A percentile compares a stretch with the other conserved stretches of the same genome.
phyloP scores from a whole-genome alignment of 2,888 invertebrate genomes.

The Venustoraphidia nigricollis region DNA sequence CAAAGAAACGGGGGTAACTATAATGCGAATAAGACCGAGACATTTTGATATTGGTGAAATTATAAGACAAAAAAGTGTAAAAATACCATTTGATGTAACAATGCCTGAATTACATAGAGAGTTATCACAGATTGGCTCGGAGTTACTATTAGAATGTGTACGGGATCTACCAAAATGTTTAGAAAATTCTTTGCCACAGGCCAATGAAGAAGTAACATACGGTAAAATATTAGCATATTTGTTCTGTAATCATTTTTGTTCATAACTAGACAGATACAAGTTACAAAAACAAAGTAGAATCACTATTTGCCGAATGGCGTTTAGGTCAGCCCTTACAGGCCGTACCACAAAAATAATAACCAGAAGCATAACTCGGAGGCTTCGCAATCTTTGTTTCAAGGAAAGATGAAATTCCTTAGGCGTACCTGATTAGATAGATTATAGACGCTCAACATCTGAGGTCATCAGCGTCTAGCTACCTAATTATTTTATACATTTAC shows the following conservation, averaged over 20 bases:
- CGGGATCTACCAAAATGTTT: constrained; percentile 41
- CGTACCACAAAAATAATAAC: too few species aligned
- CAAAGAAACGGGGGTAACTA: constrained; percentile 60
- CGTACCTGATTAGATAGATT: too few species aligned
- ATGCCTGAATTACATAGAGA: constrained; percentile 47
- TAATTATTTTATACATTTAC: too few species aligned
- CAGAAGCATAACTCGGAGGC: too few species aligned
- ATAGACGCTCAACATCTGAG: too few species aligned
- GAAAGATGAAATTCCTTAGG: too few species aligned
- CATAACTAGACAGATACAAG: too few species aligned
- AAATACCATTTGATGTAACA: constrained; percentile 38
- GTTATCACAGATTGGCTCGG: constrained; percentile 52
- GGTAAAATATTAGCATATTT: constrained; percentile 33
- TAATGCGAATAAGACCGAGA: constrained; percentile 73
- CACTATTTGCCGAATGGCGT: neutral
- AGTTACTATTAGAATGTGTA: constrained; percentile 46
- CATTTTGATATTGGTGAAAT: constrained; percentile 70
- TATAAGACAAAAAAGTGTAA: constrained; percentile 38
- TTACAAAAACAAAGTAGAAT: constrained; percentile 1
- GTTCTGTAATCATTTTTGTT: constrained; percentile 1
- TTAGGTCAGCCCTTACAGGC: too few species aligned
- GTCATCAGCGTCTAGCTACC: too few species aligned
- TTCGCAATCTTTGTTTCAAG: too few species aligned
- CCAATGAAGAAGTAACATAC: constrained; percentile 43
- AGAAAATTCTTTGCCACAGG: constrained; percentile 41